phyloP scores from a whole-genome alignment of 2,888 invertebrate genomes.

The Nomada lathburiana region DNA sequence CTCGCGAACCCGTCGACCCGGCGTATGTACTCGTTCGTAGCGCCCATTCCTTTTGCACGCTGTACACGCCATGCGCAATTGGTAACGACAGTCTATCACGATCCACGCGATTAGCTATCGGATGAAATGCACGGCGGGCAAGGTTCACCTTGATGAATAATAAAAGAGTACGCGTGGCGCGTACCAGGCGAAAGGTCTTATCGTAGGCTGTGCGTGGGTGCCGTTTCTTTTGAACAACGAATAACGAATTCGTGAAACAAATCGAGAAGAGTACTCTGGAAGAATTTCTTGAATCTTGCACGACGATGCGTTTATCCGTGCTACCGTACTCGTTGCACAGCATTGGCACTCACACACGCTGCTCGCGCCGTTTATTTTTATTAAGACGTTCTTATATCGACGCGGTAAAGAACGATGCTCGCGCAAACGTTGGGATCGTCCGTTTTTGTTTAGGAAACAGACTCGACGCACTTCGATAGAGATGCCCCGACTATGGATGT shows the following conservation, averaged over 20 bases:
- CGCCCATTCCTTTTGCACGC: not conserved
- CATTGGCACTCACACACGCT: conserved; percentile 58
- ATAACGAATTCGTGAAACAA: too few relatives aligned
- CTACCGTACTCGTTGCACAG: conserved; percentile 7
- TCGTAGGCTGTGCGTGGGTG: too few relatives aligned
- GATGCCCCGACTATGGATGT: not conserved
- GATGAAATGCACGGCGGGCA: conserved; percentile 2
- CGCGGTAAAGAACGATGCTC: conserved; percentile 26
- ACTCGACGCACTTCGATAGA: conserved; percentile 3
- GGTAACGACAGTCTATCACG: not conserved
- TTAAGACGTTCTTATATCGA: conserved; percentile 23
- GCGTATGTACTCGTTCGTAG: not conserved
- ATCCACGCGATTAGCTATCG: not conserved
- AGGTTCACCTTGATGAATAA: not conserved
- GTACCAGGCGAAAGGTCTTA: too few relatives aligned
- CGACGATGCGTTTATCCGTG: not conserved
- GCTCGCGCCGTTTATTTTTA: conserved; percentile 39
- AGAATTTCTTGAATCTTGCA: too few relatives aligned
- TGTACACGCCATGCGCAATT: not conserved
- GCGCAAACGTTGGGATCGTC: conserved; percentile 10
- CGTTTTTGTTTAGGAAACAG: not conserved
- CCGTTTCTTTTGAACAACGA: too few relatives aligned
- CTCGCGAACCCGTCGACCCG: not conserved
- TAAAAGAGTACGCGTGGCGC: too few relatives aligned
- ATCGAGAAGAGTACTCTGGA: too few relatives aligned